Evolutionary conservation across 2,888 invertebrate species (phyloP).

Genomic region (Limnephilus marmoratus): DNA sequence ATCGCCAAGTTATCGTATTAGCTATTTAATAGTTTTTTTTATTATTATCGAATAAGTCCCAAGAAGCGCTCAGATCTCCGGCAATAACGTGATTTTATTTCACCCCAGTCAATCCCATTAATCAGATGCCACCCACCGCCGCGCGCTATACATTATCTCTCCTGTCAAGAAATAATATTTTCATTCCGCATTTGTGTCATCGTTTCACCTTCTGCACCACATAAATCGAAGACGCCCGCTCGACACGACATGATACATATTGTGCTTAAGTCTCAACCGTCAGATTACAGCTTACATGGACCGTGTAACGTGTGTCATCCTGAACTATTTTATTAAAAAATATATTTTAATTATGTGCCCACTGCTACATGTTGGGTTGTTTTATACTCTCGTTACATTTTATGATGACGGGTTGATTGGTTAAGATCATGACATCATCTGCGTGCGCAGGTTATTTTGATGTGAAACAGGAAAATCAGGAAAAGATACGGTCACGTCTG

Average conservation of each 20-base stretch:
- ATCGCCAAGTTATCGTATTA: not conserved
- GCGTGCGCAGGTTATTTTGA: too few relatives aligned
- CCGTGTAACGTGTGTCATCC: not conserved
- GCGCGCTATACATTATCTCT: not conserved
- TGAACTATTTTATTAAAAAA: not conserved
- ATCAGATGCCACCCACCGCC: not conserved
- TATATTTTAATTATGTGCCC: too few relatives aligned
- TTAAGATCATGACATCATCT: too few relatives aligned
- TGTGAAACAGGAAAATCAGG: too few relatives aligned
- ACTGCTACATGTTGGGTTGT: too few relatives aligned
- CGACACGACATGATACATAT: conserved; percentile 33
- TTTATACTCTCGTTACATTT: too few relatives aligned
- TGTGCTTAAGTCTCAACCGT: conserved; percentile 25
- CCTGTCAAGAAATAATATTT: conserved; percentile 4
- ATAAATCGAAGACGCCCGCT: conserved; percentile 39
- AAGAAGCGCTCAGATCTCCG: not conserved
- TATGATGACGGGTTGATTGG: too few relatives aligned
- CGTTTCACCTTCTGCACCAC: conserved; percentile 37
- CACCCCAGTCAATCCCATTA: conserved; percentile 32
- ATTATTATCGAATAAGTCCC: not conserved
- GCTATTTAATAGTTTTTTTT: not conserved
- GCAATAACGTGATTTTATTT: not conserved
- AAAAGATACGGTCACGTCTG: too few relatives aligned
- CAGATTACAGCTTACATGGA: conserved; percentile 6
- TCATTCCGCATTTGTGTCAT: conserved; percentile 25